A percentile compares a stretch with the other conserved stretches of the same genome.
Evolutionary conservation across 2,888 invertebrate genomes (phyloP).

Genomic region (Rhingia rostrata): DNA sequence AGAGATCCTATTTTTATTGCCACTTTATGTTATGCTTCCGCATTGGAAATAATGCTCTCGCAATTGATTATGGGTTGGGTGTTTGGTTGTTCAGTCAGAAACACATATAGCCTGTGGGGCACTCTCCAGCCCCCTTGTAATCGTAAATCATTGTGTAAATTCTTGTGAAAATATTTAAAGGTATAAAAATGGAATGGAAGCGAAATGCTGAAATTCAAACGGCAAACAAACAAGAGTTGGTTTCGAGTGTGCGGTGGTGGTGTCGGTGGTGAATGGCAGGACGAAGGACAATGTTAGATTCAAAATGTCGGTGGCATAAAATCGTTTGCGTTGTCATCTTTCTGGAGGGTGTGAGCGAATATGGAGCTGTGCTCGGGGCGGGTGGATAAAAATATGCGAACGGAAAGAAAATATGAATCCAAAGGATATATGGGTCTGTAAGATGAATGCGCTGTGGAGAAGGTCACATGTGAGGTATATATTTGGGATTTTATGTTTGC

Average conservation of each 20-base stretch:
- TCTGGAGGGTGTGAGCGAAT: background rate
- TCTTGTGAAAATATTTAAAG: slow-evolving; percentile 52
- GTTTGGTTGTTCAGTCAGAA: slow-evolving; percentile 8
- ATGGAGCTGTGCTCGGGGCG: background rate
- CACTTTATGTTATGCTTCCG: slow-evolving; percentile 69
- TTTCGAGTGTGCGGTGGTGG: slow-evolving; percentile 18
- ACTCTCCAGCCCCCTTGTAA: slow-evolving; percentile 10
- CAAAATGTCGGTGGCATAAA: slow-evolving; percentile 39
- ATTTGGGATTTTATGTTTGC: slow-evolving; percentile 43
- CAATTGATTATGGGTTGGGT: slow-evolving; percentile 51
- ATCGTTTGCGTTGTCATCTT: slow-evolving; percentile 22
- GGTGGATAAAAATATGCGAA: slow-evolving; percentile 16
- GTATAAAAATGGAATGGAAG: slow-evolving; percentile 11
- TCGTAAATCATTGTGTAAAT: slow-evolving; percentile 66
- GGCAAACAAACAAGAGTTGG: slow-evolving; percentile 46
- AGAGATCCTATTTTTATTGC: slow-evolving; percentile 71
- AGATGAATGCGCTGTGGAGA: slow-evolving; percentile 38
- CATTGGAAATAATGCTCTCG: slow-evolving; percentile 63
- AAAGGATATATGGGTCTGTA: slow-evolving; percentile 55
- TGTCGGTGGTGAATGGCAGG: background rate
- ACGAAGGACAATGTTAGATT: slow-evolving; percentile 5
- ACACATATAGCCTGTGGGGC: background rate
- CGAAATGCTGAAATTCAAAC: slow-evolving; percentile 55
- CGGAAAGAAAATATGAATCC: slow-evolving; percentile 50
- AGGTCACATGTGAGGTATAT: slow-evolving; percentile 31